phyloP scores from a whole-genome alignment of 2,888 invertebrate species.

The Cylindroiulus punctatus region DNA sequence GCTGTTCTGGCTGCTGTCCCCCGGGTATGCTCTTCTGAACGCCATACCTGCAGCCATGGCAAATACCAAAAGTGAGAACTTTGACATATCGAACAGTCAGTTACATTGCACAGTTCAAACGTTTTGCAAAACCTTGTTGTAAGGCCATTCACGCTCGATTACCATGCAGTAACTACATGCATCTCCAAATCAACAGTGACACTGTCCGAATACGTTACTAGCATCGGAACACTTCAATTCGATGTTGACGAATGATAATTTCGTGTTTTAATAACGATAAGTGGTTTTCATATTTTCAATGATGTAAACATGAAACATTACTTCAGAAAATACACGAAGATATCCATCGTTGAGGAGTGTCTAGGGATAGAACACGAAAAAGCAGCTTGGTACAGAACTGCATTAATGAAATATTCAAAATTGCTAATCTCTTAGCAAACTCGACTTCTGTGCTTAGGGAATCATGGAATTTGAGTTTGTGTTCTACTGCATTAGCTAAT shows the following conservation, averaged over 20 bases:
- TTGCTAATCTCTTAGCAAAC: conserved; percentile 17
- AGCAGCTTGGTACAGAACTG: background rate
- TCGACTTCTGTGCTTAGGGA: background rate
- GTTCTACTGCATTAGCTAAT: conserved; percentile 20
- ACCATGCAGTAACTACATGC: too few relatives aligned
- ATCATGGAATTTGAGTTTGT: background rate
- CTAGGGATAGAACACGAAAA: background rate
- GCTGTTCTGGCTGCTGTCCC: background rate
- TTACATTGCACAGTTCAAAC: background rate
- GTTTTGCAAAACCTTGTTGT: too few relatives aligned
- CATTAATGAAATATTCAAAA: conserved; percentile 1
- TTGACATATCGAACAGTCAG: background rate
- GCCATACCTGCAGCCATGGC: conserved; percentile 7
- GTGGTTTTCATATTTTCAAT: too few relatives aligned
- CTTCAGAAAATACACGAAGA: too few relatives aligned
- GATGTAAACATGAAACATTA: too few relatives aligned
- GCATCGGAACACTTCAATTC: too few relatives aligned
- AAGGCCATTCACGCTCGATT: too few relatives aligned
- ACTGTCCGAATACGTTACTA: too few relatives aligned
- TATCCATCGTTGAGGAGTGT: too few relatives aligned
- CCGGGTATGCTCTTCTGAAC: background rate
- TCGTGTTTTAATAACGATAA: too few relatives aligned
- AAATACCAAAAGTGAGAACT: conserved; percentile 32
- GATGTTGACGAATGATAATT: too few relatives aligned
- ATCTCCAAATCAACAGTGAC: too few relatives aligned